Evolutionary conservation across 2,113 vertebrate species (phyloP), one percentile per base, ranked within the genome.

Genomic region (Hippopotamus amphibius): DNA sequence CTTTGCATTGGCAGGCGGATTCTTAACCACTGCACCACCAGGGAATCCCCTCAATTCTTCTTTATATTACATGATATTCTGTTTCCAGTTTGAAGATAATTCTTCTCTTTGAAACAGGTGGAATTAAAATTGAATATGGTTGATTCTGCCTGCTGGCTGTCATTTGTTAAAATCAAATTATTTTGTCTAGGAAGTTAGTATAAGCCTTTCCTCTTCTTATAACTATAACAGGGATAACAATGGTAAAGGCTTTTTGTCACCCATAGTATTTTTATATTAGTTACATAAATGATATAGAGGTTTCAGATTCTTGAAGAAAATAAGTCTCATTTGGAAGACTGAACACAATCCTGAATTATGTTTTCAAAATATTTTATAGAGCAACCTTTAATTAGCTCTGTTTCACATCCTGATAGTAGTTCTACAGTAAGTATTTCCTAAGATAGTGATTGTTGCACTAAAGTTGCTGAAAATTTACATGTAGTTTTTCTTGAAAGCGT

Each of bases 351-450:
- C n/a, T 72, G 30, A 95, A 69, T 4, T 90, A 30, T 66, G 24
- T 82, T 92, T 92, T 92, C 57, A 94, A 53, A 28, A 63, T 76
- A 76, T 88, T 92, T 94, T 82, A n/a, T 69, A 77, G 76, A 90
- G 46, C 7, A 91, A 77, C n/a, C 15, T 76, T 93, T 69, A 85
- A 22, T 65, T 59, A 90, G 7, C 68, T 79, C 66, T 65, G 7
- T 90, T 72, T 77, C 9, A 77, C 4, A 21, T 81, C 41, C 43
- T 92, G 57, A 37, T 37, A 71, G 59, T 77, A 53, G 4, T 55
- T 88, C 46, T 41, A 69, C 7, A 74, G 5, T 74, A 87, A 41
- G 3, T 86, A 43, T 88, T 92, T 90, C 30, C 79, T 63, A 61
- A 59, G n/a, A 41, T 69, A 77, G 41, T 79, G 33, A 53, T 63